These are phyloP conservation scores for Oenanthe melanoleuca DNA, from an alignment of 2,113 vertebrate genomes.

Conservation along the genomic window DNA sequence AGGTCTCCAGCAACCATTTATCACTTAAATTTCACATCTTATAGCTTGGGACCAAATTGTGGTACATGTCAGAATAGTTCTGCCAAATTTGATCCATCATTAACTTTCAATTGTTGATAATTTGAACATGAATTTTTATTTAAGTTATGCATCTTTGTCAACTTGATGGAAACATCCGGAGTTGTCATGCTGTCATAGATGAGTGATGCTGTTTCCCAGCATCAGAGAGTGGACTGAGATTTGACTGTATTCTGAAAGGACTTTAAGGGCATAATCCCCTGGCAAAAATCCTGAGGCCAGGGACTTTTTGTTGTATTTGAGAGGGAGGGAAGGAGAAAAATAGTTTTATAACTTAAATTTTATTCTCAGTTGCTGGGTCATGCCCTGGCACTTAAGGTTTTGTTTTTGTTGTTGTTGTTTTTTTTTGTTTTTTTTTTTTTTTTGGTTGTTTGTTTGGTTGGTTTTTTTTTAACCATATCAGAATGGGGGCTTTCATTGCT, in stretches of 20 bases:
- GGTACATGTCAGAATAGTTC: conserved; percentile 2
- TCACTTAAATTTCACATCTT: conserved; percentile 11
- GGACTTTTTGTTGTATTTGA: background rate
- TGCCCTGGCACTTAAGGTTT: background rate
- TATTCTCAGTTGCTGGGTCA: background rate
- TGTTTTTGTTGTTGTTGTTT: too few species aligned
- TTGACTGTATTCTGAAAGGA: background rate
- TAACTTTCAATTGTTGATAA: conserved; percentile 66
- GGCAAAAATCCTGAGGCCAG: background rate
- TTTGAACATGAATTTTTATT: conserved; percentile 59
- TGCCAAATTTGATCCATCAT: conserved; percentile 63
- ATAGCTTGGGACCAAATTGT: background rate
- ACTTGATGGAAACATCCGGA: conserved; percentile 16
- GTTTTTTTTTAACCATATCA: background rate
- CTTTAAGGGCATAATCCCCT: background rate
- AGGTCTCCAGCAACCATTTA: conserved; percentile 2
- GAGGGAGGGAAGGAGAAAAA: background rate
- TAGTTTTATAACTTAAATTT: background rate
- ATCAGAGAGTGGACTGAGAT: background rate
- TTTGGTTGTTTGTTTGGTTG: background rate
- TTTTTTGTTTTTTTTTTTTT: background rate
- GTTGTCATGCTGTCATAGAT: background rate
- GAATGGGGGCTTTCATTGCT: background rate
- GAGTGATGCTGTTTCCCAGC: background rate
- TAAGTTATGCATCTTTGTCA: conserved; percentile 46